Base-by-base conservation (phyloP, 2,113 vertebrate species). In the Suncus etruscus region DNA sequence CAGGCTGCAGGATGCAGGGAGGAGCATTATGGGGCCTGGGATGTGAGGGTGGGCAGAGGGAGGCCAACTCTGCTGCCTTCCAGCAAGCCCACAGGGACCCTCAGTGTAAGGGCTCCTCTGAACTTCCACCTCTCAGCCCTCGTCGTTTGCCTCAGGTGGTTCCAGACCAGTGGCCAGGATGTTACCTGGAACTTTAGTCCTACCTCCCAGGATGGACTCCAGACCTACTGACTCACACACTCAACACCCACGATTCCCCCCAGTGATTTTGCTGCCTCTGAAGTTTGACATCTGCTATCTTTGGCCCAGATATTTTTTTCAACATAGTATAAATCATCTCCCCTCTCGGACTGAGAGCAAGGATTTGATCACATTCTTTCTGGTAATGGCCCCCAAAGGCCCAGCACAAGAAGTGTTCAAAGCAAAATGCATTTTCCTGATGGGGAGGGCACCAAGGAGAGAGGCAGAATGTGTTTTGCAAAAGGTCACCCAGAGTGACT, bases 131-230 rank as follows among this genome's bases (percentile, higher is more conserved):
- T 85, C 77, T 54, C 79, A 86, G 82, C 83, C 70, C 74, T 91
- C 87, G 94, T 83, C 45, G 54, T 15, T 11, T 45, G 32, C 70
- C 78, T n/a, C 29, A 87, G 89, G 61, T 91, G 83, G 94, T 75
- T 61, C 22, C 45, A 68, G 94, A 32, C n/a, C 51, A 39, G 87
- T 31, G 45, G 47, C 69, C 29, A 1, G 20, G 48, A 47, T 39
- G 68, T 73, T 76, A 79, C 82, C 90, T 94, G 91, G 91, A 89
- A 92, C 66, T 96, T 93, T 82, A 87, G 89, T 87, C 85, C 90
- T 93, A 61, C 76, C 86, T 48, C 77, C 66, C 29, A 11, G 81
- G 72, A 58, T 51, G 81, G 70, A 20, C 54, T 91, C 51, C 68
- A 75, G 86, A 69, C 25, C 66, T 51, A 48, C 50, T 6, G 45